A percentile compares a stretch with the other conserved stretches of the same genome.
Evolutionary conservation across 2,888 invertebrate genomes (phyloP).

Genomic region (Ametastegia equiseti): DNA sequence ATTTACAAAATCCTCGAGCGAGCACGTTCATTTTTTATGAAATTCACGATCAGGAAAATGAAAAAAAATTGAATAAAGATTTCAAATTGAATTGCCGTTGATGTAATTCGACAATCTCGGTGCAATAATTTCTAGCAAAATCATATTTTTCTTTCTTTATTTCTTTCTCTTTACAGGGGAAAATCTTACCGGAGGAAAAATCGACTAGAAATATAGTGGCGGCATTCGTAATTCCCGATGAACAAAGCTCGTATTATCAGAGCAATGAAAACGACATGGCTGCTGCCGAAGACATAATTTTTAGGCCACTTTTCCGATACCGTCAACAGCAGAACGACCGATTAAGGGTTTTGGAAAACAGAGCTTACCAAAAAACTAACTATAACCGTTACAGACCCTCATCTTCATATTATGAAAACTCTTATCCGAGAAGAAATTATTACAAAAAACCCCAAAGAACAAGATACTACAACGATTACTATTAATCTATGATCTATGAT

Average conservation of each 20-base stretch:
- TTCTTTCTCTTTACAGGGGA: background rate
- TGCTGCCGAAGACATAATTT: slow-evolving; percentile 71
- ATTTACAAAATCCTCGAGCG: background rate
- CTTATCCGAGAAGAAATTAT: background rate
- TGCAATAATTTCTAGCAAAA: background rate
- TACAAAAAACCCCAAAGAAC: slow-evolving; percentile 58
- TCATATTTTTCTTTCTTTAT: background rate
- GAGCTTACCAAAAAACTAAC: background rate
- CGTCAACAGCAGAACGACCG: slow-evolving; percentile 57
- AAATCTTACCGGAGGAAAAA: background rate
- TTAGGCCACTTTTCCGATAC: slow-evolving; percentile 70
- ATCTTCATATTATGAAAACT: background rate
- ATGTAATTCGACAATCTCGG: background rate
- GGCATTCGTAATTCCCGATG: background rate
- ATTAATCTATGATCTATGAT: background rate
- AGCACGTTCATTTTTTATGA: background rate
- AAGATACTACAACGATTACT: slow-evolving; percentile 47
- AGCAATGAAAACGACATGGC: slow-evolving; percentile 61
- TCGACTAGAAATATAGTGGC: background rate
- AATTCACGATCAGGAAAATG: background rate
- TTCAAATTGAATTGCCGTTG: background rate
- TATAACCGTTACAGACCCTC: slow-evolving; percentile 27
- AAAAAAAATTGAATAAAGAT: background rate
- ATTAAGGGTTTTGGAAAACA: background rate
- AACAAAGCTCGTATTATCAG: background rate